Evolutionary conservation across 64 coral and sea anemone species (phyloP).

Genomic region (Stichodactyla helianthus): DNA sequence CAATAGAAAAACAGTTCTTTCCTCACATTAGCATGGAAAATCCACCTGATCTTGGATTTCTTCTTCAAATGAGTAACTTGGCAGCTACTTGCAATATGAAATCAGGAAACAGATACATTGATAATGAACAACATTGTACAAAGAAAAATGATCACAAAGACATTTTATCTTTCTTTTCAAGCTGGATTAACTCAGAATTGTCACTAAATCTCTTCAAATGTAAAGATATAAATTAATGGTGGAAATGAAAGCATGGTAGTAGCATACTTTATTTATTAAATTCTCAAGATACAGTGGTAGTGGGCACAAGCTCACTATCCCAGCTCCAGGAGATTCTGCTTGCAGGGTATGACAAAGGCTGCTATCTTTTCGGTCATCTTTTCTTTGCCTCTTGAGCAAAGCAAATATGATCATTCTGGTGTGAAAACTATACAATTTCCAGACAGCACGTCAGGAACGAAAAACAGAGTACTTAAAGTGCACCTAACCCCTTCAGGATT

Average conservation of each 20-base stretch:
- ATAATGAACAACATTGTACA: background rate
- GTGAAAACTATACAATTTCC: too few relatives aligned
- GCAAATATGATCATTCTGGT: too few relatives aligned
- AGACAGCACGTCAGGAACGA: too few relatives aligned
- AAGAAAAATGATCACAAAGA: background rate
- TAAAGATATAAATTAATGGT: background rate
- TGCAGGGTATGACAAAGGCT: too few relatives aligned
- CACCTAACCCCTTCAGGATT: too few relatives aligned
- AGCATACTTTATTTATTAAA: too few relatives aligned
- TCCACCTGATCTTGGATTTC: conserved; percentile 44
- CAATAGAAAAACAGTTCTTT: conserved; percentile 41
- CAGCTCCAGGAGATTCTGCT: too few relatives aligned
- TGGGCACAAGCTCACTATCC: too few relatives aligned
- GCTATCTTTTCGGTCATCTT: too few relatives aligned
- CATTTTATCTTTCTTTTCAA: background rate
- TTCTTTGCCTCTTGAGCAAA: too few relatives aligned
- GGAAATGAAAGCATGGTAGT: background rate
- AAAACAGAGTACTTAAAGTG: too few relatives aligned
- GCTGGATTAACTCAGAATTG: conserved; percentile 30
- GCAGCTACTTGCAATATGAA: background rate
- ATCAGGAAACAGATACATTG: background rate
- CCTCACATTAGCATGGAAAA: conserved; percentile 76
- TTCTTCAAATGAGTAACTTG: conserved; percentile 1
- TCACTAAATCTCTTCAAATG: conserved; percentile 36
- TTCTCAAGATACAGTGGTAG: too few relatives aligned